Conservation (phyloP, 2,113 vertebrate species). For the Callospermophilus lateralis region DNA sequence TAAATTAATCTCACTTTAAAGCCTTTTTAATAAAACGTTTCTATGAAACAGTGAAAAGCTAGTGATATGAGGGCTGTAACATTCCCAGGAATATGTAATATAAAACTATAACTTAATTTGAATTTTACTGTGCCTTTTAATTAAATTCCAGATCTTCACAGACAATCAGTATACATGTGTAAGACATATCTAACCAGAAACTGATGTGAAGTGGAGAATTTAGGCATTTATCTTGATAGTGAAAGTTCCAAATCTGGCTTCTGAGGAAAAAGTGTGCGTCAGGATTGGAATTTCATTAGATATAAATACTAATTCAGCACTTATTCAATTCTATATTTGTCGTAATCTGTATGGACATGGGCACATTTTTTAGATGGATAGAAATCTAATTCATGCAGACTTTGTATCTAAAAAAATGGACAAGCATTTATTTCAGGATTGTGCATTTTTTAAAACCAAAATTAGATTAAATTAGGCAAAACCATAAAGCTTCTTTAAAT, state of each 20-base stretch:
- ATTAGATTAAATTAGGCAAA: slow-evolving; percentile 49
- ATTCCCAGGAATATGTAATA: slow-evolving; percentile 65
- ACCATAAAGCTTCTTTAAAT: slow-evolving; percentile 9
- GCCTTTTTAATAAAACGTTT: slow-evolving; percentile 76
- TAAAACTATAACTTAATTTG: slow-evolving; percentile 69
- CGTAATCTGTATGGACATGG: slow-evolving; percentile 23
- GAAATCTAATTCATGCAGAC: slow-evolving; percentile 18
- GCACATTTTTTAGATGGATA: neutral
- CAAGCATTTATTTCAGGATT: neutral
- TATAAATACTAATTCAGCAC: slow-evolving; percentile 54
- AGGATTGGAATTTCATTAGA: slow-evolving; percentile 53
- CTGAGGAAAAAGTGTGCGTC: neutral
- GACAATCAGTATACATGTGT: slow-evolving; percentile 50
- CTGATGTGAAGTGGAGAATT: neutral
- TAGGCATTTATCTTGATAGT: slow-evolving; percentile 40
- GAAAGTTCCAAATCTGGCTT: slow-evolving; percentile 19
- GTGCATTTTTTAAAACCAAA: slow-evolving; percentile 25
- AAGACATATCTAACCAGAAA: slow-evolving; percentile 31
- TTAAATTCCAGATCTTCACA: slow-evolving; percentile 71
- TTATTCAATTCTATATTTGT: slow-evolving; percentile 49
- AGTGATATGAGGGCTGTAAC: slow-evolving; percentile 30
- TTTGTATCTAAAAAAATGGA: neutral
- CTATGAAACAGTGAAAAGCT: slow-evolving; percentile 62
- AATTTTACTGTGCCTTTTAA: slow-evolving; percentile 75
- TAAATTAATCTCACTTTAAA: slow-evolving; percentile 81